Evolutionary conservation across 2,113 vertebrate genomes (phyloP).

Genomic region (Ophiodon elongatus): DNA sequence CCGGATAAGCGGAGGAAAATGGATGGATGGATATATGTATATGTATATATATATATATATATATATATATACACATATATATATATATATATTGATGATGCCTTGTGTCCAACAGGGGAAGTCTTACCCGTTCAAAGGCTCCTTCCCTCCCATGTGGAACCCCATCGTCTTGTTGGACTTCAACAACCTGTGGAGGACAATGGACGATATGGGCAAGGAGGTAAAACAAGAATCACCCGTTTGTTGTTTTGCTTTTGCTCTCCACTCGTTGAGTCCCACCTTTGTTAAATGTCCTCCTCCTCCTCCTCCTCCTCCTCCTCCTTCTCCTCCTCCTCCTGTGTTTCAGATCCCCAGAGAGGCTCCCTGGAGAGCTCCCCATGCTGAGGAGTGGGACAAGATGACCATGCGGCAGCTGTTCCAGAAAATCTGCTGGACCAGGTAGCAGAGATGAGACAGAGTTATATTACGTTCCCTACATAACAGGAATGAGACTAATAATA

Average conservation of each 20-base stretch:
- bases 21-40: no score
- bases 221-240: slow-evolving; percentile 73
- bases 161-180: slow-evolving; percentile 91
- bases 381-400: slow-evolving; percentile 97
- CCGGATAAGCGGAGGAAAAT: no score
- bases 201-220: slow-evolving; percentile 97
- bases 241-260: accelerated
- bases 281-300: background rate
- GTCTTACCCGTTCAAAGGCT: slow-evolving; percentile 90
- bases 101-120: slow-evolving; percentile 87
- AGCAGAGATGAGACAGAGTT: background rate
- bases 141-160: slow-evolving; percentile 93
- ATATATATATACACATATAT: background rate
- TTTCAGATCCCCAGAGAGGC: slow-evolving; percentile 94
- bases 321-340: background rate
- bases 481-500: no score
- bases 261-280: background rate
- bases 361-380: slow-evolving; percentile 94
- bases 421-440: slow-evolving; percentile 96
- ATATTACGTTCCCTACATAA: background rate
- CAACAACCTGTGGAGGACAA: slow-evolving; percentile 94
- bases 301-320: background rate
- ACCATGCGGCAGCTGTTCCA: slow-evolving; percentile 93
- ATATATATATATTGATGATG: background rate
- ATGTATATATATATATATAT: no score